These are phyloP conservation scores for Meloidogyne hapla DNA, from an alignment of 1,140 invertebrate genomes.

Conservation along the genomic window DNA sequence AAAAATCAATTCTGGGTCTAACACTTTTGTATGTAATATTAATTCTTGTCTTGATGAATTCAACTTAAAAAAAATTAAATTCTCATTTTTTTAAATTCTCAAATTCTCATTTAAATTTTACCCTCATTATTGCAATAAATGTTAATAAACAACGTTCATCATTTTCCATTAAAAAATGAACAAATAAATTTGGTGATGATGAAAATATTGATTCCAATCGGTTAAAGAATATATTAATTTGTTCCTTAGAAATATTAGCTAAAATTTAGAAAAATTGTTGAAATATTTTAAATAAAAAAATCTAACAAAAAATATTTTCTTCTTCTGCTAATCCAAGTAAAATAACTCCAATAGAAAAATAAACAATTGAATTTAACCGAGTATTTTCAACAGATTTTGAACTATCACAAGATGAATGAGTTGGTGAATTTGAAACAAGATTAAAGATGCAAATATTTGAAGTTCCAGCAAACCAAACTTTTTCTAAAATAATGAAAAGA, in stretches of 20 bases:
- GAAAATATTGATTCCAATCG: neutral
- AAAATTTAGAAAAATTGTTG: neutral
- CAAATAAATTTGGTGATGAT: neutral
- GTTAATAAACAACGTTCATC: constrained; percentile 25
- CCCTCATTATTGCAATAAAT: neutral
- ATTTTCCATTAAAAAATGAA: constrained; percentile 18
- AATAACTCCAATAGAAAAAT: constrained; percentile 20
- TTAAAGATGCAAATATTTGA: neutral
- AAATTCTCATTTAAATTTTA: neutral
- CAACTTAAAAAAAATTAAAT: neutral
- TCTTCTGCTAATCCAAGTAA: constrained; percentile 15
- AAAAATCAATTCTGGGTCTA: constrained; percentile 15
- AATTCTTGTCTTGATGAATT: neutral
- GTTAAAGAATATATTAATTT: constrained; percentile 7
- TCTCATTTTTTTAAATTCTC: neutral
- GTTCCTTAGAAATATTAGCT: constrained; percentile 9
- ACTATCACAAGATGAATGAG: neutral
- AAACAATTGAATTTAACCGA: constrained; percentile 4
- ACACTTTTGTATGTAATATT: neutral
- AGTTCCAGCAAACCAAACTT: constrained; percentile 19
- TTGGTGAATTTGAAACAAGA: neutral
- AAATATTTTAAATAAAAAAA: neutral
- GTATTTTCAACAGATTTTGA: constrained; percentile 1
- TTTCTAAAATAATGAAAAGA: neutral
- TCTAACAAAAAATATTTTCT: neutral